Percentiles rank a stretch among this genome's conserved stretches.
These are phyloP conservation scores for Synergus japonicus DNA, from an alignment of 2,888 invertebrate species.

Conservation along the genomic window DNA sequence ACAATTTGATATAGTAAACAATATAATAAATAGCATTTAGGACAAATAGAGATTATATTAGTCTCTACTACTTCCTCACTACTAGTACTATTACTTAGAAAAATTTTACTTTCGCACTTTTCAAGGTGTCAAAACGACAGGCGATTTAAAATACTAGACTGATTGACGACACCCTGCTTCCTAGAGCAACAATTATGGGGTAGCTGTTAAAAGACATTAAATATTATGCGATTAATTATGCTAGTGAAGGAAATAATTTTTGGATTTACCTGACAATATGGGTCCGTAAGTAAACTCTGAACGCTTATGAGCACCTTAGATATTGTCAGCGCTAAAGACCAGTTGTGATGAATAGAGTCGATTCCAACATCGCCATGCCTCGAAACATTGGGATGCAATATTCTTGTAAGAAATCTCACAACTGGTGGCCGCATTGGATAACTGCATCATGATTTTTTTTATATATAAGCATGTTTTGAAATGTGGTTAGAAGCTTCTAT, in stretches of 20 bases:
- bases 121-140: too few species aligned
- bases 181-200: too few species aligned
- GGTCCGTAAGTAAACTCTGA: conserved; percentile 93
- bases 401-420: conserved; percentile 94
- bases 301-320: conserved; percentile 93
- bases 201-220: not conserved
- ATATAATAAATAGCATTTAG: too few species aligned
- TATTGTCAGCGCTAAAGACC: conserved; percentile 95
- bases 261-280: conserved; percentile 86
- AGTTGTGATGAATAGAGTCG: conserved; percentile 96
- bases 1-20: too few species aligned
- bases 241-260: not conserved
- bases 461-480: too few species aligned
- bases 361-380: conserved; percentile 97
- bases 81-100: too few species aligned
- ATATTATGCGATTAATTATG: not conserved
- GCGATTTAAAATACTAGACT: too few species aligned
- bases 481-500: too few species aligned
- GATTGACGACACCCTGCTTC: too few species aligned
- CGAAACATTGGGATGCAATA: conserved; percentile 96
- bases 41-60: too few species aligned
- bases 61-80: too few species aligned
- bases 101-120: too few species aligned
- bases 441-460: conserved; percentile 68
- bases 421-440: conserved; percentile 96